phyloP scores from a whole-genome alignment of 2,113 vertebrate species.

The Callospermophilus lateralis region DNA sequence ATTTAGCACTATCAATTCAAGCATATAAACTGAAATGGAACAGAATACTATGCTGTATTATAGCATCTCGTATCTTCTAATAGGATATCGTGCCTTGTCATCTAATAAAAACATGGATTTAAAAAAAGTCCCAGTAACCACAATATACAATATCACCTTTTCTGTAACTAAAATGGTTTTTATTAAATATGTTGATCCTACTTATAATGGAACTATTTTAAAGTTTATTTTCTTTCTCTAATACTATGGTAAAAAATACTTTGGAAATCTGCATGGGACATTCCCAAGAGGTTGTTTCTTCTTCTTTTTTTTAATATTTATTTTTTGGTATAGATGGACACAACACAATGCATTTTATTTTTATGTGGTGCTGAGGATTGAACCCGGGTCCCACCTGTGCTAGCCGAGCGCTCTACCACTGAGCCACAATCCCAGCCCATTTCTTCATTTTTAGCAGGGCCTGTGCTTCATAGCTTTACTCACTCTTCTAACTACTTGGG shows the following conservation, averaged over 20 bases:
- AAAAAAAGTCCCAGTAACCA: not conserved
- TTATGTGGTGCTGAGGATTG: too few relatives aligned
- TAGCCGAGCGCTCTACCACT: too few relatives aligned
- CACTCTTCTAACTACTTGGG: slow-evolving; percentile 11
- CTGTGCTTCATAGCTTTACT: not conserved
- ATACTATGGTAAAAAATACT: slow-evolving; percentile 46
- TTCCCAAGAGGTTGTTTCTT: not conserved
- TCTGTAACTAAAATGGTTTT: slow-evolving; percentile 35
- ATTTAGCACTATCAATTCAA: not conserved
- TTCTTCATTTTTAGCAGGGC: slow-evolving; percentile 16
- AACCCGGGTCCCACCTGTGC: too few relatives aligned
- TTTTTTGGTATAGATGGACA: too few relatives aligned
- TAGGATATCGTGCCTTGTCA: not conserved
- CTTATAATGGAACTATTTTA: not conserved
- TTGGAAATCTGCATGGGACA: not conserved
- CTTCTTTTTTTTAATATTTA: too few relatives aligned
- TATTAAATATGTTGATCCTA: not conserved
- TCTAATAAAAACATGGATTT: not conserved
- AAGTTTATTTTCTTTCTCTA: slow-evolving; percentile 22
- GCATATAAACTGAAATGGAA: slow-evolving; percentile 10
- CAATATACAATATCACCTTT: not conserved
- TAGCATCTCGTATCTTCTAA: not conserved
- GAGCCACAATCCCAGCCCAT: too few relatives aligned
- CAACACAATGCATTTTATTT: too few relatives aligned
- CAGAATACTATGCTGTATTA: not conserved